Evolutionary conservation across 2,797 vertebrate species (phyloP).

Genomic region (Sebastes iracundus): DNA sequence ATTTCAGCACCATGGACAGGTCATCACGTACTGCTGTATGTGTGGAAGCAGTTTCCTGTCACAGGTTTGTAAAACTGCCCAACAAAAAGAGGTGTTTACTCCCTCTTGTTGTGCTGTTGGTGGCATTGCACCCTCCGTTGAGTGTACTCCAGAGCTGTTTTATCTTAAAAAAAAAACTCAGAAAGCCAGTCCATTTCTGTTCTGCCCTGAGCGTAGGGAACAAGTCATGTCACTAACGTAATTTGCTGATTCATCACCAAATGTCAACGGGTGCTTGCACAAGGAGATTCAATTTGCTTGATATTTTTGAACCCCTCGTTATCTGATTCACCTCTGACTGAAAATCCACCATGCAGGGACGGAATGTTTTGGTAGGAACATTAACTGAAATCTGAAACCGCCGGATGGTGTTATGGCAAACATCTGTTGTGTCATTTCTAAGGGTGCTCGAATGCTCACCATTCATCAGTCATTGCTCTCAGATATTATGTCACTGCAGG

Average conservation of each 20-base stretch:
- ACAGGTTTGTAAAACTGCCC: neutral
- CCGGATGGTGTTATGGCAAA: constrained; percentile 32
- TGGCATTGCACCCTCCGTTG: neutral
- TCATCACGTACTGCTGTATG: neutral
- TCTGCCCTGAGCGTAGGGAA: neutral
- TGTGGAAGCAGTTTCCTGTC: neutral
- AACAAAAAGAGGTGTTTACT: neutral
- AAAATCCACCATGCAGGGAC: neutral
- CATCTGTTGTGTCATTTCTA: constrained; percentile 55
- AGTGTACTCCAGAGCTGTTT: neutral
- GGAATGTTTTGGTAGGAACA: constrained; percentile 15
- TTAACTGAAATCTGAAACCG: constrained; percentile 8
- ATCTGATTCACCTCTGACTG: constrained; percentile 4
- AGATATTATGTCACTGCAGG: constrained; percentile 55
- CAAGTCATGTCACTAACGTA: neutral
- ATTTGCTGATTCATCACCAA: constrained; percentile 22
- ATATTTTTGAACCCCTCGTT: constrained; percentile 11
- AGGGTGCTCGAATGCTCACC: constrained; percentile 32
- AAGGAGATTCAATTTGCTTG: constrained; percentile 12
- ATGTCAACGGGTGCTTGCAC: neutral
- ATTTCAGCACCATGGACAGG: constrained; percentile 37
- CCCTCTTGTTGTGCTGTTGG: neutral
- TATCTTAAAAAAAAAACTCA: neutral
- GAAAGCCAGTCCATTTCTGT: neutral
- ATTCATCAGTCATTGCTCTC: constrained; percentile 57